Percentiles rank a stretch among this genome's conserved stretches.
Evolutionary conservation across 2,113 vertebrate species (phyloP).

Genomic region (Axis porcinus): DNA sequence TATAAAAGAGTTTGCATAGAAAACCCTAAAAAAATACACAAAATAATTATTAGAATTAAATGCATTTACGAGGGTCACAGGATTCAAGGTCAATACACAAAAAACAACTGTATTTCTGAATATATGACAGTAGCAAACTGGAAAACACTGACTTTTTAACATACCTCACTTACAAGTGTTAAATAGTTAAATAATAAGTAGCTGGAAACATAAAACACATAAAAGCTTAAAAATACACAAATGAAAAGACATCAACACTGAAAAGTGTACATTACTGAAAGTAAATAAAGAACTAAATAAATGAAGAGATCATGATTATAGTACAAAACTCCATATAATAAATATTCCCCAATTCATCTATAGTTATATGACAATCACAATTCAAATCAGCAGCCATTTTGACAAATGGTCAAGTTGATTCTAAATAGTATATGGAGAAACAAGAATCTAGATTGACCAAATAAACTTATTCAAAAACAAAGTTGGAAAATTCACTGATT

Average conservation of each 20-base stretch:
- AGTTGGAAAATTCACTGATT: background rate
- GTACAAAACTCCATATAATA: background rate
- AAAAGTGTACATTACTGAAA: background rate
- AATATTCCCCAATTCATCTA: background rate
- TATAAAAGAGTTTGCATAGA: background rate
- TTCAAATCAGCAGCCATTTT: background rate
- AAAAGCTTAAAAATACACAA: background rate
- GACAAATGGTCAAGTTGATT: background rate
- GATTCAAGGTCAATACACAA: background rate
- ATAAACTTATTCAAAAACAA: background rate
- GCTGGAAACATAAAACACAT: background rate
- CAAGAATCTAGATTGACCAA: background rate
- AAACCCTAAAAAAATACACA: background rate
- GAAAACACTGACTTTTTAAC: background rate
- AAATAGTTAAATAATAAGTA: background rate
- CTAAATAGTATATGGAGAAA: background rate
- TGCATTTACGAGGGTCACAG: background rate
- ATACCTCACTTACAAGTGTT: background rate
- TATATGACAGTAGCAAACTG: background rate
- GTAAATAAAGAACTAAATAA: background rate
- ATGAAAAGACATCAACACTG: background rate
- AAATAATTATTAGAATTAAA: slow-evolving; percentile 10
- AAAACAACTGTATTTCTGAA: background rate
- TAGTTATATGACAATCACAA: background rate
- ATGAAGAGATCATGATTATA: background rate